phyloP scores from a whole-genome alignment of 2,888 invertebrate species.

The Ophion ellenae region DNA sequence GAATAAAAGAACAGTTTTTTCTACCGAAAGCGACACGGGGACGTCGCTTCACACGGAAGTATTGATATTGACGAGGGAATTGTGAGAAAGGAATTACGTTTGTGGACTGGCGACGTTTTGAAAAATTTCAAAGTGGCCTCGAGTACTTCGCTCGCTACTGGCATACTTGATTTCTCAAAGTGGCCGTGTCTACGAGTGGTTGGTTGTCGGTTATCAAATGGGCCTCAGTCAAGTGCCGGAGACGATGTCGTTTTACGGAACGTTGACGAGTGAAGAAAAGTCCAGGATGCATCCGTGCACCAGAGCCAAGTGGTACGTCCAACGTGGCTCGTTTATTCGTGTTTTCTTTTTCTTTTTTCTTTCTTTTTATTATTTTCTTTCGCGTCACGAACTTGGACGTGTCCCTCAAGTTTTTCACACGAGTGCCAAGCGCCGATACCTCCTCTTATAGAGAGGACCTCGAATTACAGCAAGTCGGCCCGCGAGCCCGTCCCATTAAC shows the following conservation, averaged over 20 bases:
- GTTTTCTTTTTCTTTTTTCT: conserved; percentile 1
- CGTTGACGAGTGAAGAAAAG: conserved; percentile 79
- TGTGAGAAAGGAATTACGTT: background rate
- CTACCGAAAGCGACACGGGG: background rate
- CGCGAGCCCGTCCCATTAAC: conserved; percentile 42
- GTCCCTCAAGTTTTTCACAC: conserved; percentile 9
- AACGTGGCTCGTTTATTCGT: background rate
- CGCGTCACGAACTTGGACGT: background rate
- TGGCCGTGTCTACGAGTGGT: background rate
- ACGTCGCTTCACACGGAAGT: background rate
- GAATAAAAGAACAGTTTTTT: background rate
- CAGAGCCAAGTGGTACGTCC: conserved; percentile 80
- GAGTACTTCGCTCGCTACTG: background rate
- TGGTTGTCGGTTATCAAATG: conserved; percentile 65
- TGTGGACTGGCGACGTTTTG: background rate
- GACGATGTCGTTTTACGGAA: conserved; percentile 77
- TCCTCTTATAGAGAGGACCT: background rate
- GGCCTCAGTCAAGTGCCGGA: conserved; percentile 71
- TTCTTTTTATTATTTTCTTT: background rate
- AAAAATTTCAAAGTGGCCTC: background rate
- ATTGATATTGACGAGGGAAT: background rate
- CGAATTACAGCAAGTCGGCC: conserved; percentile 21
- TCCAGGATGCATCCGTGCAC: conserved; percentile 79
- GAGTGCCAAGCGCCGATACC: background rate
- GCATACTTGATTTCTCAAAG: background rate